These are phyloP conservation scores for Melanogrammus aeglefinus DNA, from an alignment of 2,797 vertebrate species.

Conservation along the genomic window DNA sequence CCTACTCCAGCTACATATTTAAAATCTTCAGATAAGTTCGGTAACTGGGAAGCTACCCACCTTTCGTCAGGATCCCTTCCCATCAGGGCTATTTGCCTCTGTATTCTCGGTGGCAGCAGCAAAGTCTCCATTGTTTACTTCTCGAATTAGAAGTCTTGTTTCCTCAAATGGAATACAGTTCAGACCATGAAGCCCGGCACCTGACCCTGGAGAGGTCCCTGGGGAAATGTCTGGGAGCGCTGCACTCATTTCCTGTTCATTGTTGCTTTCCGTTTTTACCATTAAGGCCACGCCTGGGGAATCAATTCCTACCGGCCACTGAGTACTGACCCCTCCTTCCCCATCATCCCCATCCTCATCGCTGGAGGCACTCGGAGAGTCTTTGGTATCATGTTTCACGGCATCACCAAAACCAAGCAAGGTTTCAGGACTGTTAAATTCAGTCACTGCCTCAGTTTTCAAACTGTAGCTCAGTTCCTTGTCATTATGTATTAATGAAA, in stretches of 20 bases:
- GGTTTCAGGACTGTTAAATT: background rate
- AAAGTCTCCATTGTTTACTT: constrained; percentile 54
- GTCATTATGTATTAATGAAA: background rate
- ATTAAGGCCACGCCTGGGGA: background rate
- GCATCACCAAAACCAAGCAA: background rate
- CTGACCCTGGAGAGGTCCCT: constrained; percentile 37
- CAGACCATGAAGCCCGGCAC: constrained; percentile 16
- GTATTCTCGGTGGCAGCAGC: constrained; percentile 38
- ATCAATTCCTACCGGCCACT: background rate
- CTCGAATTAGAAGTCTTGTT: constrained; percentile 61
- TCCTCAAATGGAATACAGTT: constrained; percentile 41
- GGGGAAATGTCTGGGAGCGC: constrained; percentile 39
- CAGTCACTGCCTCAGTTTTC: background rate
- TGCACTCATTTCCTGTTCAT: constrained; percentile 43
- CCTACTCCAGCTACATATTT: background rate
- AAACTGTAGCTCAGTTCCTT: background rate
- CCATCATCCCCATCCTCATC: background rate
- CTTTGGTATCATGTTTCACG: background rate
- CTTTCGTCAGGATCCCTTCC: constrained; percentile 40
- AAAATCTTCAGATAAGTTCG: constrained; percentile 15
- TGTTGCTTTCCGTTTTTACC: constrained; percentile 34
- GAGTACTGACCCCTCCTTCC: background rate
- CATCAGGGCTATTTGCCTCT: constrained; percentile 54
- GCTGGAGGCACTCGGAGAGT: background rate
- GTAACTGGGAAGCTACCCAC: constrained; percentile 37